Evolutionary conservation across 2,888 invertebrate genomes (phyloP), one percentile per base, ranked within the genome.

Genomic region (Scaptomyza cyrtandrae): DNA sequence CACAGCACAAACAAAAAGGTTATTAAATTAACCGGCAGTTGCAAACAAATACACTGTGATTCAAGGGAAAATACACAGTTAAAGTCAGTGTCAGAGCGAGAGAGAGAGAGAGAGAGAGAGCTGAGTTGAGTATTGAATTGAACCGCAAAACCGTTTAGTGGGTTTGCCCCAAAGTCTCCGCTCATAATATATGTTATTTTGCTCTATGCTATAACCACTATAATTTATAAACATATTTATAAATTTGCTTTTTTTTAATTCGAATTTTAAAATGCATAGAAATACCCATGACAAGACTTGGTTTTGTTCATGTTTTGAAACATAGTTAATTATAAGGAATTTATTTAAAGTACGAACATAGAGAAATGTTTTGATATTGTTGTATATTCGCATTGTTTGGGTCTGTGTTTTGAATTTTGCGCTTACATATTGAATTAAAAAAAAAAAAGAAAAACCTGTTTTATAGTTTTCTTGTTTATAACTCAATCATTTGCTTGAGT

Each of bases 31-130:
- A 66, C 49, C 46, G 24, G 35, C 66, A 45, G 31, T 10, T 24
- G 9, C 41, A 49, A n/a, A n/a, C 49, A 66, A 44, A 44, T 37
- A 3, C 19, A 41, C 31, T 39, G 24, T 68, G 54, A 71, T 65
- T 71, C 70, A 71, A 71, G 52, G 61, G 69, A 5, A 48, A 48
- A 62, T 59, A 59, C 77, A 62, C 58, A 61, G 41, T 14, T 14
- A 59, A 45, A 39, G 24, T 31, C 46, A 19, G 73, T 46, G 14
- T 24, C 41, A 46, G 45, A 44, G 27, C 46, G 45, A 6, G 31
- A 13, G 10, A 16, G 14, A 7, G 29, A 45, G 7, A 19, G 19
- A 19, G 19, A 19, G 19, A 19, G 19, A 19, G 19, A 19, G 19
- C 19, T 39, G 44, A 33, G 11, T 41, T 16, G 16, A 16, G 16